phyloP scores from a whole-genome alignment of 2,797 vertebrate species.

The Rousettus madagascariensis region DNA sequence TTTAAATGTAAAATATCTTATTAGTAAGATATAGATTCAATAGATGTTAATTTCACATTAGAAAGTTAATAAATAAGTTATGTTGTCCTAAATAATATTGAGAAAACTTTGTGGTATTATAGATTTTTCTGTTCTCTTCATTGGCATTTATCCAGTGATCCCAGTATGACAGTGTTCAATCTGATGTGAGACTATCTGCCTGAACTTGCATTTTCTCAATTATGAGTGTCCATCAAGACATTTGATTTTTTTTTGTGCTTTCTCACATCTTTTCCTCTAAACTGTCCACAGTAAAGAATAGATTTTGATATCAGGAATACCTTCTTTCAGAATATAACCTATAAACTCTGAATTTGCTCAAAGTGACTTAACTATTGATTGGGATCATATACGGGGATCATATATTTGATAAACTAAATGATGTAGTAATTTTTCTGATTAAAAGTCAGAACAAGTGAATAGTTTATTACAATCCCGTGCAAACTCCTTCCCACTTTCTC shows the following conservation, averaged over 20 bases:
- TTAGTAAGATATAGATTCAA: neutral
- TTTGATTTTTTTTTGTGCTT: neutral
- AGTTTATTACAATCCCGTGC: neutral
- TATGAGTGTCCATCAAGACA: neutral
- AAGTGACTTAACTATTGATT: neutral
- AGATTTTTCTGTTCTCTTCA: neutral
- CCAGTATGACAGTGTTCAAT: too few relatives aligned
- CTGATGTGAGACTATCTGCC: neutral
- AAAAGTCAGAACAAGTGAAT: neutral
- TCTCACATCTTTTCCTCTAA: neutral
- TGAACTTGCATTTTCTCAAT: neutral
- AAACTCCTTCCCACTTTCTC: neutral
- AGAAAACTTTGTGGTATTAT: neutral
- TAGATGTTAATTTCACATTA: neutral
- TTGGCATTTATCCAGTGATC: neutral
- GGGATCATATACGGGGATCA: neutral
- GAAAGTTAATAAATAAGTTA: neutral
- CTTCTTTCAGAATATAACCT: neutral
- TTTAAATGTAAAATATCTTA: constrained; percentile 13
- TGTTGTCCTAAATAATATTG: neutral
- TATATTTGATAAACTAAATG: constrained; percentile 34
- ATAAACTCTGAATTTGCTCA: neutral
- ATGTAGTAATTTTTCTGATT: neutral
- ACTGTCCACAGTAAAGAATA: neutral
- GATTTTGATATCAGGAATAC: neutral